Evolutionary conservation across 2,888 invertebrate species (phyloP).

Genomic region (Prosopocoilus inquinatus): DNA sequence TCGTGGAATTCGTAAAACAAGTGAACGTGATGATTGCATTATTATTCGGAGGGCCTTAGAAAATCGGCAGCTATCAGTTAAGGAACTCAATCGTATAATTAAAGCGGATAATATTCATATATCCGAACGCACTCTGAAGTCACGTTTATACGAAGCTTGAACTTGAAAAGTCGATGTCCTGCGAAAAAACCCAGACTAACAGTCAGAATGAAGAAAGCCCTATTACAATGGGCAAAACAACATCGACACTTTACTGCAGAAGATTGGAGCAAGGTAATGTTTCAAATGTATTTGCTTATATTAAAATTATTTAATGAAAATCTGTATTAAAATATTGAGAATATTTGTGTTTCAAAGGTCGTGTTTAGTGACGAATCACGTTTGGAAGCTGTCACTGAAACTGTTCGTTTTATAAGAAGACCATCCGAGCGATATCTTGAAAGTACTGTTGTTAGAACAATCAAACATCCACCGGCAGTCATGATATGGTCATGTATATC

Average conservation of each 20-base stretch:
- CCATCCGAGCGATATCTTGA: background rate
- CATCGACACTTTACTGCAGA: background rate
- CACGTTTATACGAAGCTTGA: background rate
- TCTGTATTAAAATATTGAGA: background rate
- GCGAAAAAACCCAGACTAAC: background rate
- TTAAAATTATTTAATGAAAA: no score
- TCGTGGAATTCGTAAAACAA: no score
- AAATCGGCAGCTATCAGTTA: no score
- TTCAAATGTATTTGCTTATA: no score
- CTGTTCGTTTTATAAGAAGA: background rate
- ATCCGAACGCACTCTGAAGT: no score
- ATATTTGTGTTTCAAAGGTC: background rate
- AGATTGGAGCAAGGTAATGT: background rate
- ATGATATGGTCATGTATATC: background rate
- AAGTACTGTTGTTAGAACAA: background rate
- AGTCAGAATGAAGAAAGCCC: background rate
- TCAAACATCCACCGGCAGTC: background rate
- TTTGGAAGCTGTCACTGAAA: background rate
- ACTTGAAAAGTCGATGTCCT: background rate
- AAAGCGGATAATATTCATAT: no score
- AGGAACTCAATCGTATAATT: no score
- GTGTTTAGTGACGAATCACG: background rate
- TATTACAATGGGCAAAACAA: background rate
- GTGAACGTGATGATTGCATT: no score
- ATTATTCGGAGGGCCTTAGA: no score